Conservation (phyloP, 2,888 invertebrate species). For the Dryobota labecula region DNA sequence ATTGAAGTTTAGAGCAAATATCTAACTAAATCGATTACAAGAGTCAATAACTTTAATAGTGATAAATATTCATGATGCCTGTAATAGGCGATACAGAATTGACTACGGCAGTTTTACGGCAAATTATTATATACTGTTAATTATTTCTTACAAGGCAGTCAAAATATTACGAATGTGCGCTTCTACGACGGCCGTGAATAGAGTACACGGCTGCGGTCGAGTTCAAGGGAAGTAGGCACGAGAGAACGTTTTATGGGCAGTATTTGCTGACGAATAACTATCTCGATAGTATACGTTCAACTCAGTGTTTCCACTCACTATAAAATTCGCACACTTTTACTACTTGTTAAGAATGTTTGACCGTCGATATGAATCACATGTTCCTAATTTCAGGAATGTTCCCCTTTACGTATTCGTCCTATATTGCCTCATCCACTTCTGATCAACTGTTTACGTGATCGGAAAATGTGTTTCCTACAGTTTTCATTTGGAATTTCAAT, state of each 20-base stretch:
- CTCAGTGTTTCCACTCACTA: conserved; percentile 39
- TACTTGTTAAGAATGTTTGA: conserved; percentile 63
- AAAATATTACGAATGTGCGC: conserved; percentile 48
- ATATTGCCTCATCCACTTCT: conserved; percentile 58
- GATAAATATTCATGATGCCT: neutral
- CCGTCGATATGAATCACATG: conserved; percentile 63
- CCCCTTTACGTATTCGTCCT: conserved; percentile 49
- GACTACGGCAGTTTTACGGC: conserved; percentile 9
- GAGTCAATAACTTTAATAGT: conserved; percentile 5
- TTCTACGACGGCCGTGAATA: conserved; percentile 67
- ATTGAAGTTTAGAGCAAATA: neutral
- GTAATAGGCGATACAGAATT: conserved; percentile 19
- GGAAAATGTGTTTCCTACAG: conserved; percentile 38
- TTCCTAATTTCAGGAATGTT: conserved; percentile 62
- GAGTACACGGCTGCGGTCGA: conserved; percentile 66
- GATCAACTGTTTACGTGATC: conserved; percentile 48
- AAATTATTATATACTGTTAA: conserved; percentile 54
- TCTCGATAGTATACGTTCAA: conserved; percentile 45
- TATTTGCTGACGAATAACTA: conserved; percentile 60
- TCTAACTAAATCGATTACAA: neutral
- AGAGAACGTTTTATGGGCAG: conserved; percentile 61
- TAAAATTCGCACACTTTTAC: conserved; percentile 34
- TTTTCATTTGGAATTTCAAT: conserved; percentile 56
- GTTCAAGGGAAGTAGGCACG: conserved; percentile 73
- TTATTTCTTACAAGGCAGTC: conserved; percentile 51